Percentiles rank a stretch among this genome's conserved stretches.
phyloP scores from a whole-genome alignment of 2,888 invertebrate species.

The Hanleya hanleyi region DNA sequence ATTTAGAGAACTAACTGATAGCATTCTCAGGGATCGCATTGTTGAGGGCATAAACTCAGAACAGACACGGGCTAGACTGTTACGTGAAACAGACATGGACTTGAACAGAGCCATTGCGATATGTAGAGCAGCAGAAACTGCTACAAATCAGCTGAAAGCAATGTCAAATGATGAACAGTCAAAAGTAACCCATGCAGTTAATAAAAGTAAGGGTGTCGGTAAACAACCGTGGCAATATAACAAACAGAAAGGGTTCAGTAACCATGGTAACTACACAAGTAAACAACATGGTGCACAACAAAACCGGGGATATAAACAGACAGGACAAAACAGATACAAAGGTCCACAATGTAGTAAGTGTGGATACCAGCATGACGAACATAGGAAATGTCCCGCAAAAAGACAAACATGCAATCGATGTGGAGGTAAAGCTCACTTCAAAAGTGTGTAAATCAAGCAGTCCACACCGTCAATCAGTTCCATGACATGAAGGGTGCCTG shows the following conservation, averaged over 20 bases:
- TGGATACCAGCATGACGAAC: slow-evolving; percentile 3
- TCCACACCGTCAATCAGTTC: too few species aligned
- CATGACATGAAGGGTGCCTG: too few species aligned
- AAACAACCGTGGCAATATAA: too few species aligned
- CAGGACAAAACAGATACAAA: neutral
- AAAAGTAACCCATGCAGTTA: neutral
- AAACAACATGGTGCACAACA: too few species aligned
- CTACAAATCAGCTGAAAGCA: neutral
- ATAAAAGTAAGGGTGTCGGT: neutral
- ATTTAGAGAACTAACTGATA: slow-evolving; percentile 9
- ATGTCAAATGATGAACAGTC: neutral
- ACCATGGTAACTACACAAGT: too few species aligned
- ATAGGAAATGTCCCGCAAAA: neutral
- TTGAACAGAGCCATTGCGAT: neutral
- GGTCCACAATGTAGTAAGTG: neutral
- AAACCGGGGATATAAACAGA: too few species aligned
- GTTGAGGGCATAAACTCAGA: neutral
- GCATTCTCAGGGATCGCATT: slow-evolving; percentile 14
- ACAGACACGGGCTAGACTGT: neutral
- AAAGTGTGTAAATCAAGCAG: too few species aligned
- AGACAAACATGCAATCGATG: neutral
- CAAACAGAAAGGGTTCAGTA: too few species aligned
- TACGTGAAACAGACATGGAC: neutral
- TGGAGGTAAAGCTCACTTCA: neutral
- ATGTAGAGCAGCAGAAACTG: neutral